A percentile compares a stretch with the other conserved stretches of the same genome.
Evolutionary conservation across 2,888 invertebrate genomes (phyloP).

Genomic region (Dasypolia templi): DNA sequence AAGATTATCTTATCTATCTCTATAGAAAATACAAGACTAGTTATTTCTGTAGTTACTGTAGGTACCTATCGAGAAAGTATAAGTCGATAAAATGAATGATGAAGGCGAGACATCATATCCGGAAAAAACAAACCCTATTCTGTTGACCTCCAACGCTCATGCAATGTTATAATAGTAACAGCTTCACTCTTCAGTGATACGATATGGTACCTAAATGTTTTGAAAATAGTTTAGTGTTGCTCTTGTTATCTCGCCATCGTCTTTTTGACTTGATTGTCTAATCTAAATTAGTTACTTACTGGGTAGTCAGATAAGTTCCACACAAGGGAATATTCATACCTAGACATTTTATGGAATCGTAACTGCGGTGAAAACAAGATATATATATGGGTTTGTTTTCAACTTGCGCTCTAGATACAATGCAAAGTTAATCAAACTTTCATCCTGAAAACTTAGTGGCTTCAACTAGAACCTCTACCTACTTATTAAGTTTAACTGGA

Average conservation of each 20-base stretch:
- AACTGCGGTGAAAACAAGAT: not conserved
- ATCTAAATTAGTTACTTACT: too few species aligned
- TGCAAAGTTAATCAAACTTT: too few species aligned
- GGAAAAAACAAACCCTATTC: not conserved
- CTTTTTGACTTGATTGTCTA: too few species aligned
- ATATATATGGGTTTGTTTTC: not conserved
- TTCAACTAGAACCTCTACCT: not conserved
- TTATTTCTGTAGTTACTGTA: not conserved
- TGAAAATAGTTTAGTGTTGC: not conserved
- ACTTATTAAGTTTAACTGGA: not conserved
- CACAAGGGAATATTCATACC: not conserved
- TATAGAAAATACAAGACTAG: not conserved
- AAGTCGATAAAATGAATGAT: not conserved
- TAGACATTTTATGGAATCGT: not conserved
- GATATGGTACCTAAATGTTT: too few species aligned
- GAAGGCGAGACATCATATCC: not conserved
- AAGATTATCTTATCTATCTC: not conserved
- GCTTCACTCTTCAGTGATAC: too few species aligned
- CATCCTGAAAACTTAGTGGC: not conserved
- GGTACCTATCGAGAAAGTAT: not conserved
- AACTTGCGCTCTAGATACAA: not conserved
- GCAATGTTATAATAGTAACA: constrained; percentile 12
- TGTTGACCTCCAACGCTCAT: constrained; percentile 6
- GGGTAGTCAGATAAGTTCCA: not conserved
- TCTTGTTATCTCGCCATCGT: not conserved